Evolutionary conservation across 2,888 invertebrate species (phyloP).

Genomic region (Epirrita christyi): DNA sequence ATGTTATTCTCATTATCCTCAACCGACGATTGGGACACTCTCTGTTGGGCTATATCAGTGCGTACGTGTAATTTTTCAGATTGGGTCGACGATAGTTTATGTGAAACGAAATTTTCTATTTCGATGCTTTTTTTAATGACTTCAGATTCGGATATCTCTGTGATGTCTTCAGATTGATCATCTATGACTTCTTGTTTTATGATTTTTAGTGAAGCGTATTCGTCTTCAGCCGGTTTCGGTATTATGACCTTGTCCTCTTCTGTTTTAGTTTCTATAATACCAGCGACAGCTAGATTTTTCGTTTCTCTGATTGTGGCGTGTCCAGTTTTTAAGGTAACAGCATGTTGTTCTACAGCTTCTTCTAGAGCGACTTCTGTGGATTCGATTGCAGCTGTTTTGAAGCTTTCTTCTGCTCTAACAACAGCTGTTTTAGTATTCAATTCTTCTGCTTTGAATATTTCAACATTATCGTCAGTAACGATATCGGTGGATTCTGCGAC

Average conservation of each 20-base stretch:
- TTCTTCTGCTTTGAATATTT: constrained; percentile 30
- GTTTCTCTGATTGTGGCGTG: constrained; percentile 30
- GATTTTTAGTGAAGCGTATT: constrained; percentile 34
- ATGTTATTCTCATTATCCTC: constrained; percentile 48
- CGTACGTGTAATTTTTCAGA: constrained; percentile 32
- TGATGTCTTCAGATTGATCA: constrained; percentile 17
- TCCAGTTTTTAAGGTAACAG: constrained; percentile 14
- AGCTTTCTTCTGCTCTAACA: constrained; percentile 32
- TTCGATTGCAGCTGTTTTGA: constrained; percentile 35
- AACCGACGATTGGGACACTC: constrained; percentile 27
- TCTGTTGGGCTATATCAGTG: constrained; percentile 40
- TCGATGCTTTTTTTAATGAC: constrained; percentile 30
- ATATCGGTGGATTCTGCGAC: constrained; percentile 39
- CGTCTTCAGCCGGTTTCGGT: constrained; percentile 32
- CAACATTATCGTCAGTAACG: constrained; percentile 33
- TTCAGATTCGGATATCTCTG: constrained; percentile 31
- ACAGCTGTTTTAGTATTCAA: constrained; percentile 30
- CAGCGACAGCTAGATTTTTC: constrained; percentile 32
- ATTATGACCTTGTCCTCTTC: constrained; percentile 31
- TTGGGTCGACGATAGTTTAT: constrained; percentile 35
- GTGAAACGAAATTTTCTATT: constrained; percentile 22
- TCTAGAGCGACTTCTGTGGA: constrained; percentile 30
- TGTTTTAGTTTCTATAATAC: constrained; percentile 35
- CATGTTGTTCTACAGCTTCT: constrained; percentile 33
- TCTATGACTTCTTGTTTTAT: constrained; percentile 34